Base-by-base conservation (phyloP, 2,797 vertebrate genomes). In the Manis pentadactyla region DNA sequence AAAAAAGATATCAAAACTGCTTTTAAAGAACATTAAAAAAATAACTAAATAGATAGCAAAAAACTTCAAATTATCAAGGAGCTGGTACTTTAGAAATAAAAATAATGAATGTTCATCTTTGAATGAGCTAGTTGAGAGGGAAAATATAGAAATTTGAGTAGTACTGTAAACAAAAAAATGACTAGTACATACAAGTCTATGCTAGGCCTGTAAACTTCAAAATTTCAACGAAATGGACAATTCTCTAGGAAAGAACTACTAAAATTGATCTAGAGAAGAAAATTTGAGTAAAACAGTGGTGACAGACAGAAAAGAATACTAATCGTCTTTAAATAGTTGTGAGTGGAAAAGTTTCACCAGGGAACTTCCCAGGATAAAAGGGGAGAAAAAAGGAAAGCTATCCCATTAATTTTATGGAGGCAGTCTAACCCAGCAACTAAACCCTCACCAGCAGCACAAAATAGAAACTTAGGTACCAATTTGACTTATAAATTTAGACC, bases 191-290 rank as follows among this genome's bases (percentile, higher is more conserved):
- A 71, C 18, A 93, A 39, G 23, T 37, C 61, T 83, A 49, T 42
- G 27, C 14, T 69, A 86, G 86, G 42, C 42, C 42, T 46, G 42
- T 59, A 64, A 53, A 71, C 59, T 93, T 87, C 95, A 18, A 95
- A 86, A 96, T 78, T 23, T 51, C 49, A 88, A 81, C 64, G 37
- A 92, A 74, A 79, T 27, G 37, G 21, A 87, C 55, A 95, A 84
- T 83, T 95, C 90, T 91, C 69, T 78, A 93, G 51, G 31, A 57
- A 92, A 92, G 29, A 89, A 89, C 94, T 85, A 88, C 1, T 59
- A 88, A 83, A 88, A 92, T 27, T 75, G 37, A 90, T 71, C 14
- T 90, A 87, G 57, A 81, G 53, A 59, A 85, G 25, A 95, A 86
- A 96, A 86, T 31, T 51, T 21, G 9, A 87, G 37, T 39, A 81